These are phyloP conservation scores for Lagodon rhomboides DNA, from an alignment of 2,797 vertebrate genomes.

Conservation along the genomic window DNA sequence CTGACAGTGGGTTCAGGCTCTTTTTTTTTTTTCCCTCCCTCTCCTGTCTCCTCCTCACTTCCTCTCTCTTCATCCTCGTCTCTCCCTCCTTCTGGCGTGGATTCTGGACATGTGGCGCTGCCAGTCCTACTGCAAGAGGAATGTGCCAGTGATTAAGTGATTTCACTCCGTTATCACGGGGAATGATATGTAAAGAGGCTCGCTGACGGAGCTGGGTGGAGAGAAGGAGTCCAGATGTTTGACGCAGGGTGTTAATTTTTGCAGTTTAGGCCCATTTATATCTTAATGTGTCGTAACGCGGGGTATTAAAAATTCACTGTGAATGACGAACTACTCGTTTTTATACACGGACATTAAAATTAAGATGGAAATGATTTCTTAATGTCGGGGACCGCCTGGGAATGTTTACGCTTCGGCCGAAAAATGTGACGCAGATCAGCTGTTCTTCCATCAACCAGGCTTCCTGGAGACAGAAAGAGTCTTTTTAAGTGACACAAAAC, in stretches of 20 bases:
- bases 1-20: constrained; percentile 75
- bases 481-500: background rate
- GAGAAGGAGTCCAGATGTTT: constrained; percentile 39
- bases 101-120: constrained; percentile 63
- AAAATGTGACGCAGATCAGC: background rate
- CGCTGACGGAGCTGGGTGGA: constrained; percentile 10
- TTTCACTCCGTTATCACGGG: constrained; percentile 37
- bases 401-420: background rate
- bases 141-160: constrained; percentile 52
- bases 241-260: constrained; percentile 24
- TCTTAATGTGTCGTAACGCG: constrained; percentile 5
- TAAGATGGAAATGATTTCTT: background rate
- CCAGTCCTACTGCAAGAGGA: constrained; percentile 37
- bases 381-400: background rate
- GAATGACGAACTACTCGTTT: constrained; percentile 2
- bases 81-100: constrained; percentile 51
- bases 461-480: constrained; percentile 27
- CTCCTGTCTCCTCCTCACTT: constrained; percentile 26
- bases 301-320: constrained; percentile 9
- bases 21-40: constrained; percentile 25
- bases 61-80: constrained; percentile 19
- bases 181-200: constrained; percentile 28
- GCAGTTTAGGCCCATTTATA: constrained; percentile 3
- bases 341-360: background rate
- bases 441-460: background rate